Percentiles rank a stretch among this genome's conserved stretches.
Evolutionary conservation across 1,140 invertebrate species (phyloP).

Genomic region (Heterodera carotae): DNA sequence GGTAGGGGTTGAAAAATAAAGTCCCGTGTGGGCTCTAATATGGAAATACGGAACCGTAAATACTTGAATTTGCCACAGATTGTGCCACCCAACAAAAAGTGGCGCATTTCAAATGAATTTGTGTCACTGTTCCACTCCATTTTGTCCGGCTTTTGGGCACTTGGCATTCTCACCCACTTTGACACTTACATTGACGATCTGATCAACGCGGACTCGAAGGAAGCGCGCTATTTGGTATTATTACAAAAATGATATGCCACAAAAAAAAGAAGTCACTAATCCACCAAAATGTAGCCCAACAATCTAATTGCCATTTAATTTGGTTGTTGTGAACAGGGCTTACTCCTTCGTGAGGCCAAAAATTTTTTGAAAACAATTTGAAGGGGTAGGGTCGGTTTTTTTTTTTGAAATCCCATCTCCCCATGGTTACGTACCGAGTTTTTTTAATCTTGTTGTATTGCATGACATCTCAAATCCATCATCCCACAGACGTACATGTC

Average conservation of each 20-base stretch:
- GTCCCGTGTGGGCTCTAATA: neutral
- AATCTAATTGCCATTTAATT: too few relatives aligned
- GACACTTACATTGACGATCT: slow-evolving; percentile 20
- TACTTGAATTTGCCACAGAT: slow-evolving; percentile 36
- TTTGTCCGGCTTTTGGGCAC: slow-evolving; percentile 58
- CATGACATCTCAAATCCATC: too few relatives aligned
- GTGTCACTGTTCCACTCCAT: slow-evolving; percentile 64
- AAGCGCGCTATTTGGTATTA: slow-evolving; percentile 12
- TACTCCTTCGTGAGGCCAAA: too few relatives aligned
- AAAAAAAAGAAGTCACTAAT: too few relatives aligned
- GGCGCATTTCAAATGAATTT: slow-evolving; percentile 63
- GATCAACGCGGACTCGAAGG: slow-evolving; percentile 13
- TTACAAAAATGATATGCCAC: neutral
- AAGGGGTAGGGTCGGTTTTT: neutral
- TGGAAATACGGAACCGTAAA: neutral
- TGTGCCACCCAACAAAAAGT: slow-evolving; percentile 64
- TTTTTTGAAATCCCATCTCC: too few relatives aligned
- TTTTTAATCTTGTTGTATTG: too few relatives aligned
- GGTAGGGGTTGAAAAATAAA: too few relatives aligned
- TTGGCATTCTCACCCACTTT: slow-evolving; percentile 32
- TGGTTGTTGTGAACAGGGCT: too few relatives aligned
- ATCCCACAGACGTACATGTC: slow-evolving; percentile 57
- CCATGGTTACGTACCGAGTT: too few relatives aligned
- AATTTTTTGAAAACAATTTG: too few relatives aligned
- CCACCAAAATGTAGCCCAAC: too few relatives aligned